Conservation (phyloP, 2,113 vertebrate genomes). For the Zonotrichia leucophrys region DNA sequence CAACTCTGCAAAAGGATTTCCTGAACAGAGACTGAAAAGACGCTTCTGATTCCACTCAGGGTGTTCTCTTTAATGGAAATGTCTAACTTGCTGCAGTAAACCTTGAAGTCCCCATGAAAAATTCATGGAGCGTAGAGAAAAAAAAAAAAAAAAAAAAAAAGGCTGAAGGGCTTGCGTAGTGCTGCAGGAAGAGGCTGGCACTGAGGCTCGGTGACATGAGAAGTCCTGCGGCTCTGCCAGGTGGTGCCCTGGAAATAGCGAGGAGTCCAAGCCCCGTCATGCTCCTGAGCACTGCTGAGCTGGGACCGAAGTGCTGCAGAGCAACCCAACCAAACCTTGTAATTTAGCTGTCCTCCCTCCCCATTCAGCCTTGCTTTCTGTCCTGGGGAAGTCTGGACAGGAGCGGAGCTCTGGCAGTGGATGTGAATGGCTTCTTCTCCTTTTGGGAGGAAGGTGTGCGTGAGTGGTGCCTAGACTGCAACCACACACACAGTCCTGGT, state of each 20-base stretch:
- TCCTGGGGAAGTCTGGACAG: rapidly evolving
- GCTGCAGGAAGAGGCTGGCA: background rate
- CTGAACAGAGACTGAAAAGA: conserved; percentile 8
- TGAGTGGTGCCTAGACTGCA: background rate
- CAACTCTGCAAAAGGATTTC: conserved; percentile 37
- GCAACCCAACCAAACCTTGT: background rate
- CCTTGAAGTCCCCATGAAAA: conserved; percentile 39
- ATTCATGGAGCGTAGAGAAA: background rate
- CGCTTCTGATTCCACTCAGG: conserved; percentile 11
- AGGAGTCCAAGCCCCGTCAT: background rate
- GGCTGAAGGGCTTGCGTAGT: background rate
- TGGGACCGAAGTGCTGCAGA: background rate
- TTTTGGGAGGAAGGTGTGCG: background rate
- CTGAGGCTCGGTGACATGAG: background rate
- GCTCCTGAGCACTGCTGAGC: background rate
- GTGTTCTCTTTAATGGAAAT: conserved; percentile 35
- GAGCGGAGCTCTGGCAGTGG: background rate
- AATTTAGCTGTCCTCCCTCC: background rate
- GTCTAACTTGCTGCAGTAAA: conserved; percentile 30
- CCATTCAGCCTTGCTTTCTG: background rate
- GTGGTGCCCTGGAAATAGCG: background rate
- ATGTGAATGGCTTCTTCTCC: background rate
- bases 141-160: background rate
- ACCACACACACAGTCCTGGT: background rate
- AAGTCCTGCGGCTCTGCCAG: background rate